Evolutionary conservation across 1,140 invertebrate species (phyloP).

Genomic region (Achroia grisella): DNA sequence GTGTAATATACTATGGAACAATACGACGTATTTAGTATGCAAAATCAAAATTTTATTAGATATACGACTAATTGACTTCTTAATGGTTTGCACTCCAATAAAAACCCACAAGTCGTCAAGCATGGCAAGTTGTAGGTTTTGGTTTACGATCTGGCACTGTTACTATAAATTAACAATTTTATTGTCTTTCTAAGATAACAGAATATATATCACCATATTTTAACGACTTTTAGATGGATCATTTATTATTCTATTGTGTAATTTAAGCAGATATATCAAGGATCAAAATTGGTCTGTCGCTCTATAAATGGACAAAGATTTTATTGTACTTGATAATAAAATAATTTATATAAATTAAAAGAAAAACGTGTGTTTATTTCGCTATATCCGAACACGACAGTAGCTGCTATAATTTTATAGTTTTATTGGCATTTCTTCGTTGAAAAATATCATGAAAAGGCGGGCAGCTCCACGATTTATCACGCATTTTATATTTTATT

Average conservation of each 20-base stretch:
- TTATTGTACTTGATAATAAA: slow-evolving; percentile 50
- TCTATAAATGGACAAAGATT: slow-evolving; percentile 33
- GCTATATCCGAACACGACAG: slow-evolving; percentile 26
- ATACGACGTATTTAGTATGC: too few relatives aligned
- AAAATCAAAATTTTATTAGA: too few relatives aligned
- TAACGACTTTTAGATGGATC: not conserved
- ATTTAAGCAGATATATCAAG: slow-evolving; percentile 4
- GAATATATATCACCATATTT: slow-evolving; percentile 1
- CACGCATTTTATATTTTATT: slow-evolving; percentile 51
- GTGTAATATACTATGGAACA: too few relatives aligned
- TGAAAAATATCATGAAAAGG: slow-evolving; percentile 51
- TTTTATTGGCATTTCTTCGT: slow-evolving; percentile 48
- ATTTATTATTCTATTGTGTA: slow-evolving; percentile 6
- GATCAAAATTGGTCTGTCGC: slow-evolving; percentile 26
- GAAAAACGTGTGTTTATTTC: slow-evolving; percentile 34
- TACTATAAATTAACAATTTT: not conserved
- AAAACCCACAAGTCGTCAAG: too few relatives aligned
- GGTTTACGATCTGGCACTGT: not conserved
- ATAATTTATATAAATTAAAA: slow-evolving; percentile 53
- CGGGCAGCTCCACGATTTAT: slow-evolving; percentile 48
- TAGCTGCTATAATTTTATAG: slow-evolving; percentile 55
- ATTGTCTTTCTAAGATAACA: not conserved
- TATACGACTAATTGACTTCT: too few relatives aligned
- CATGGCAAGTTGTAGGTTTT: not conserved
- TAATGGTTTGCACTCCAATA: too few relatives aligned